Evolutionary conservation across 2,113 vertebrate genomes (phyloP).

Genomic region (Fulmarus glacialis): DNA sequence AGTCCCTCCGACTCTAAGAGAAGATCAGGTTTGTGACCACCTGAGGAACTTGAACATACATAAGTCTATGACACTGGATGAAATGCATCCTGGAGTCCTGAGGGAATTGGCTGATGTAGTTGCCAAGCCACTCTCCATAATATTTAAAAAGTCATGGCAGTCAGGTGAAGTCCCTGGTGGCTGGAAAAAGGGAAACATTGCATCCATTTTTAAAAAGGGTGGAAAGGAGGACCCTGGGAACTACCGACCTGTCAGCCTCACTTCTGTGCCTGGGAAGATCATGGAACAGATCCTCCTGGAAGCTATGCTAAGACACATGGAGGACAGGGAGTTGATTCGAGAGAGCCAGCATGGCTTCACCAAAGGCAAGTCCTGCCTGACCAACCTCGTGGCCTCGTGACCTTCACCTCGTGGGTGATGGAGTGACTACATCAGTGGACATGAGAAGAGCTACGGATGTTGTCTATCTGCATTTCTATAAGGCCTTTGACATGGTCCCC

Average conservation of each 20-base stretch:
- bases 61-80: neutral
- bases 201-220: neutral
- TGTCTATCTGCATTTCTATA: too few species aligned
- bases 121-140: neutral
- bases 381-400: too few species aligned
- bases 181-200: neutral
- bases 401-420: too few species aligned
- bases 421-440: too few species aligned
- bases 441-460: too few species aligned
- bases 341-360: too few species aligned
- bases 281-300: neutral
- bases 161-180: neutral
- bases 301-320: too few species aligned
- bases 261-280: neutral
- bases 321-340: too few species aligned
- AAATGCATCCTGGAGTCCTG: neutral
- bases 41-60: neutral
- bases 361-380: too few species aligned
- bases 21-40: neutral
- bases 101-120: neutral
- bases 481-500: too few species aligned
- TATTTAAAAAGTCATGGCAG: neutral
- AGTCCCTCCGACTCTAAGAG: neutral
- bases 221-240: neutral
- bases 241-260: neutral